Evolutionary conservation across 2,888 invertebrate species (phyloP).

Genomic region (Phalera bucephala): DNA sequence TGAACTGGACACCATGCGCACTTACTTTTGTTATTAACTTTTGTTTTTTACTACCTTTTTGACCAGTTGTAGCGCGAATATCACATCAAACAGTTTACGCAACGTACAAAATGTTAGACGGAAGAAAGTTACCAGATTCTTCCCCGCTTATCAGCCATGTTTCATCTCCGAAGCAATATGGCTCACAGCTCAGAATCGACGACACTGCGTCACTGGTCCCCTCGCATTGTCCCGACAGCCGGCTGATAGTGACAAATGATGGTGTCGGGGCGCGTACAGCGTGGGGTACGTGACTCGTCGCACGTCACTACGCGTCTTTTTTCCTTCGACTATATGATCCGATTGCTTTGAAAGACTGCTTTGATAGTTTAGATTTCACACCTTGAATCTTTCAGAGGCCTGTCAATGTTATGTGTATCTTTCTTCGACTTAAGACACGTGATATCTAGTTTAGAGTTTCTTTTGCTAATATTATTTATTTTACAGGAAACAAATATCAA

Average conservation of each 20-base stretch:
- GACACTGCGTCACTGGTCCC: conserved; percentile 13
- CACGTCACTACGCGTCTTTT: conserved; percentile 24
- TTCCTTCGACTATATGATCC: conserved; percentile 2
- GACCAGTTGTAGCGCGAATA: too few species aligned
- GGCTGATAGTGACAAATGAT: conserved; percentile 52
- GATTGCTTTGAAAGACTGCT: not conserved
- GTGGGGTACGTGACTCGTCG: conserved; percentile 42
- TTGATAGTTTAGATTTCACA: not conserved
- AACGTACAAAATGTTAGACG: too few species aligned
- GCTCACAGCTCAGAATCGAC: not conserved
- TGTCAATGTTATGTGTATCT: too few species aligned
- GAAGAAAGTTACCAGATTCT: not conserved
- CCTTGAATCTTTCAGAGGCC: not conserved
- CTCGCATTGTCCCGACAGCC: conserved; percentile 18
- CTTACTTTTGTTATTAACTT: too few species aligned
- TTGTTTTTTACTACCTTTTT: too few species aligned
- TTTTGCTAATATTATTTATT: not conserved
- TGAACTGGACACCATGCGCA: too few species aligned
- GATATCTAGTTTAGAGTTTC: not conserved
- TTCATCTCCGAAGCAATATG: not conserved
- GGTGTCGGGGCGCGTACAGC: conserved; percentile 24
- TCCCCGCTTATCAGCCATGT: not conserved
- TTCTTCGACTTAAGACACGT: not conserved
- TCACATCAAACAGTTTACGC: too few species aligned
- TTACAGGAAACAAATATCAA: not conserved